phyloP scores from a whole-genome alignment of 2,888 invertebrate genomes.

The Chelonus formosanus region DNA sequence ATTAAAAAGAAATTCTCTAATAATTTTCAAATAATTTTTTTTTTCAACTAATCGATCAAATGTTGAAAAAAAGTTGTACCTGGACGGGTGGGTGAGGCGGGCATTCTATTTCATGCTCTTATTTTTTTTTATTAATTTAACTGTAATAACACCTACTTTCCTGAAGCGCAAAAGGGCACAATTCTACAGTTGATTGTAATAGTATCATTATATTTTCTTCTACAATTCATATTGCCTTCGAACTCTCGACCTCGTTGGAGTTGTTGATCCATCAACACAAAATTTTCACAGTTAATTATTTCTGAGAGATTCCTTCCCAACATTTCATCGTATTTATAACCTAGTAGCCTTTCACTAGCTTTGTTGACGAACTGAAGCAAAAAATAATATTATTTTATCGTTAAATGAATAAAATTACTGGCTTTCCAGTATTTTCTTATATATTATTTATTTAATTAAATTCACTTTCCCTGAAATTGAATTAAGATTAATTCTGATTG shows the following conservation, averaged over 20 bases:
- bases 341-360: slow-evolving; percentile 84
- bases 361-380: slow-evolving; percentile 82
- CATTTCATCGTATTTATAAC: slow-evolving; percentile 74
- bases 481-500: no score
- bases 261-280: slow-evolving; percentile 70
- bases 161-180: slow-evolving; percentile 76
- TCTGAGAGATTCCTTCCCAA: slow-evolving; percentile 71
- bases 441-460: no score
- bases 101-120: not conserved
- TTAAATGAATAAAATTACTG: not conserved
- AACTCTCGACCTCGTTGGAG: slow-evolving; percentile 77
- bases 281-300: slow-evolving; percentile 66
- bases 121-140: slow-evolving; percentile 1
- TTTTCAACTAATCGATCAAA: no score
- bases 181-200: slow-evolving; percentile 82
- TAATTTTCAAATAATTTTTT: no score
- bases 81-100: no score
- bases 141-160: slow-evolving; percentile 65
- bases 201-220: slow-evolving; percentile 81
- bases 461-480: no score
- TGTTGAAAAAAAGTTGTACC: no score
- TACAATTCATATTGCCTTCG: slow-evolving; percentile 78
- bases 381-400: not conserved
- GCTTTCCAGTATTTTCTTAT: no score
- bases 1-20: no score